A percentile compares a stretch with the other conserved stretches of the same genome.
Conservation (phyloP, 2,113 vertebrate species). For the Lipotes vexillifer region DNA sequence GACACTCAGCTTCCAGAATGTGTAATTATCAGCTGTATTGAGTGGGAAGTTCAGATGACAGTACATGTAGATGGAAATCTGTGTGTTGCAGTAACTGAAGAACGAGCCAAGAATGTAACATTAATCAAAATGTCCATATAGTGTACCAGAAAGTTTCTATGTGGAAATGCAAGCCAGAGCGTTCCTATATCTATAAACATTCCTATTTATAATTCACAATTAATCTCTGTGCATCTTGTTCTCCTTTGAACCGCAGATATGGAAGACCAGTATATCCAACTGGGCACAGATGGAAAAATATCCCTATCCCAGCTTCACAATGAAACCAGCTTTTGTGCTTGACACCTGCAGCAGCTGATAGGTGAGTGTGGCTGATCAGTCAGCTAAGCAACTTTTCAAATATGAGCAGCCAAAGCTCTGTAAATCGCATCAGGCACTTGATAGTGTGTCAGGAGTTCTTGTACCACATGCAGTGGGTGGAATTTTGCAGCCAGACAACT, state of each 20-base stretch:
- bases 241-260: not conserved
- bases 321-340: not conserved
- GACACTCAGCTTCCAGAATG: slow-evolving; percentile 59
- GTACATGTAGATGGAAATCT: slow-evolving; percentile 61
- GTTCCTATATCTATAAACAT: not conserved
- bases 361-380: not conserved
- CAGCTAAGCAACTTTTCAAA: not conserved
- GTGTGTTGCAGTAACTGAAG: slow-evolving; percentile 54
- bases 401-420: not conserved
- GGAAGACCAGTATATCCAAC: not conserved
- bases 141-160: slow-evolving; percentile 55
- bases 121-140: slow-evolving; percentile 65
- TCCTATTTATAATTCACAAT: not conserved
- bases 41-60: slow-evolving; percentile 66
- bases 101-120: slow-evolving; percentile 65
- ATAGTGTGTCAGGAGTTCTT: not conserved
- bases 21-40: slow-evolving; percentile 64
- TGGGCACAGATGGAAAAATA: not conserved
- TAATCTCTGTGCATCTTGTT: not conserved
- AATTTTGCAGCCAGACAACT: not conserved
- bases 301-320: not conserved
- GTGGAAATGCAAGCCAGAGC: not conserved
- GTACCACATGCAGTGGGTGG: not conserved
- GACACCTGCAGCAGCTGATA: not conserved
- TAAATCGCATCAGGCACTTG: not conserved